Conservation (phyloP, 2,888 invertebrate genomes). For the Xestobium rufovillosum region DNA sequence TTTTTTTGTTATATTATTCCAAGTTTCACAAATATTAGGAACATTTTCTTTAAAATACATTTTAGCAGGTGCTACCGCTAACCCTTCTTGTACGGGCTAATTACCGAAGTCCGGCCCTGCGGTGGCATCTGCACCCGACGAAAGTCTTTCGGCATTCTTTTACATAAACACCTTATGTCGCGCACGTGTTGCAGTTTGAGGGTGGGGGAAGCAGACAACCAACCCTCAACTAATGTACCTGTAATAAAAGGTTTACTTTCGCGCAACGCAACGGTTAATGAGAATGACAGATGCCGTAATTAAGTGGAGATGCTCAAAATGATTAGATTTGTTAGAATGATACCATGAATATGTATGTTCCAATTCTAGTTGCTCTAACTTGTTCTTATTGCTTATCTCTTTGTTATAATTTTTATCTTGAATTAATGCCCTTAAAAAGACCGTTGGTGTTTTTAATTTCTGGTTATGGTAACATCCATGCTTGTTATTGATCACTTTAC, state of each 20-base stretch:
- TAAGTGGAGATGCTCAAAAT: slow-evolving; percentile 32
- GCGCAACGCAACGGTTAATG: slow-evolving; percentile 26
- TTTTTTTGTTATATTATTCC: too few relatives aligned
- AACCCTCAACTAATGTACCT: slow-evolving; percentile 21
- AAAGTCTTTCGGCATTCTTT: slow-evolving; percentile 34
- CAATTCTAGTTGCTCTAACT: slow-evolving; percentile 27
- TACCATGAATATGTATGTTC: slow-evolving; percentile 36
- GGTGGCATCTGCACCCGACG: slow-evolving; percentile 28
- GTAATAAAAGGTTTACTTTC: slow-evolving; percentile 17
- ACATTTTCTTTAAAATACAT: too few relatives aligned
- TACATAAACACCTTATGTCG: slow-evolving; percentile 37
- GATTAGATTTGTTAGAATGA: slow-evolving; percentile 33
- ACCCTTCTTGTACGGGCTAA: too few relatives aligned
- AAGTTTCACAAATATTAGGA: too few relatives aligned
- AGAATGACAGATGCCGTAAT: slow-evolving; percentile 40
- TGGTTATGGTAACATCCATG: too few relatives aligned
- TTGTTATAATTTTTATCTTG: too few relatives aligned
- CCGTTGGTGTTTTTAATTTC: background rate
- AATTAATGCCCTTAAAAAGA: background rate
- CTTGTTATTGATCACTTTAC: too few relatives aligned
- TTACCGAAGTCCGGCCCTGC: slow-evolving; percentile 24
- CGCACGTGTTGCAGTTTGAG: slow-evolving; percentile 32
- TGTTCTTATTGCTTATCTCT: slow-evolving; percentile 20
- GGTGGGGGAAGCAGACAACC: slow-evolving; percentile 22
- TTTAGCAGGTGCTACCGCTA: too few relatives aligned